Base-by-base conservation (phyloP, 2,888 invertebrate genomes). In the Fragum sueziense region DNA sequence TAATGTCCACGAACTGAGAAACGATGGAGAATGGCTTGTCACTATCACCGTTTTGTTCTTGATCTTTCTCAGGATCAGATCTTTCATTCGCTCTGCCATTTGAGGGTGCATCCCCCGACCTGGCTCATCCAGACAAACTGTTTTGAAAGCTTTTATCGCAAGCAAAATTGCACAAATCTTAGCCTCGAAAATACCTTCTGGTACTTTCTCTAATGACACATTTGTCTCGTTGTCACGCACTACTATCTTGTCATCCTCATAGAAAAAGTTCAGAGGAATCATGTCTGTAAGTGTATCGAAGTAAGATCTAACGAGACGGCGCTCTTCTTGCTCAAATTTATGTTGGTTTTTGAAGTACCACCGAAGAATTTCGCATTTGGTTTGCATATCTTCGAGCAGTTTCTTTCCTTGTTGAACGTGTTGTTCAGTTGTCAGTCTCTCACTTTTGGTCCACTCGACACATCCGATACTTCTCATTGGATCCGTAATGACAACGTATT, bases 21-120 rank as follows among this genome's bases (percentile, higher is more conserved):
- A 74, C 0, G 27, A 17, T 0, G 41, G 59, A 6, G 52, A 20
- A 25, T 74, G 74, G 9, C 47, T 61, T 1, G 33, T 57, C 2
- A 68, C 41, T 1, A 74, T 25, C 9, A 74, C 37, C 3, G 67
- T 33, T 34, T 68, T 74, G n/a, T 68, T 25, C 0, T 68, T 25
- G 17, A 57, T 68, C 22, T 34, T 29, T 34, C 22, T 27, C 1
- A 74, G 31, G 7, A 74, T 34, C 29, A 74, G 27, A 34, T 72
- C 72, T 29, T 54, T 33, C 17, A 74, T 25, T 6, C 74, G 7
- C 34, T 74, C 67, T 14, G 59, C 47, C 74, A 74, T 74, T 27
- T 74, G 74, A 3, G 57, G 52, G 25, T 74, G 74, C 74, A 74
- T 74, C 3, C 74, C 74, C 29, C 37, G 67, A 20, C 62, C 65